Conservation (phyloP, 64 coral and sea anemone species). For the Stichodactyla mertensii region DNA sequence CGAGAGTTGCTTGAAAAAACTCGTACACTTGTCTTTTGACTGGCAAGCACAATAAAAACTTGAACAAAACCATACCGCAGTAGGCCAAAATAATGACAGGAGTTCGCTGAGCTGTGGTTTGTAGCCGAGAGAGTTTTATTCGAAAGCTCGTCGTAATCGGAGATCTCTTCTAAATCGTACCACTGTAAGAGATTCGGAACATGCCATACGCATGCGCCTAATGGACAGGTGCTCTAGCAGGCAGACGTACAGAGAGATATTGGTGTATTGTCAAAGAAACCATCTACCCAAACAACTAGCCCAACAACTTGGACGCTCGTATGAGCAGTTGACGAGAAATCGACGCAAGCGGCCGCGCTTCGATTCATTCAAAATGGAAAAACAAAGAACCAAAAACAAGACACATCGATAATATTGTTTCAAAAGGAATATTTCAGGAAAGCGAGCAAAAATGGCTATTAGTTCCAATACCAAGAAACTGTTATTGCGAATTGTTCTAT, state of each 20-base stretch:
- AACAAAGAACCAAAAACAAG: neutral
- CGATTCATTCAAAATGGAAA: neutral
- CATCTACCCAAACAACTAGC: slow-evolving; percentile 16
- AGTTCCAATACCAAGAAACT: slow-evolving; percentile 82
- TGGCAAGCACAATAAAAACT: neutral
- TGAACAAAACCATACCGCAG: neutral
- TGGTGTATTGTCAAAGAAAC: slow-evolving; percentile 27
- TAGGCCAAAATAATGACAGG: neutral
- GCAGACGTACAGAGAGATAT: neutral
- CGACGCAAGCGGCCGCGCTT: neutral
- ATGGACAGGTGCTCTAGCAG: neutral
- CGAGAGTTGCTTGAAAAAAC: neutral
- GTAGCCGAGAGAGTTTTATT: neutral
- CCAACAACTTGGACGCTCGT: neutral
- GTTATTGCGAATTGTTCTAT: slow-evolving; percentile 73
- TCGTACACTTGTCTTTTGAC: neutral
- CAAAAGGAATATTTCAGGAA: neutral
- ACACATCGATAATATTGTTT: neutral
- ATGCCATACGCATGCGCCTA: neutral
- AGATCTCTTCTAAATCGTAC: neutral
- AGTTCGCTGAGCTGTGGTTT: neutral
- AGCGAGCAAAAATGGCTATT: slow-evolving; percentile 50
- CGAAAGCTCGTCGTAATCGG: neutral
- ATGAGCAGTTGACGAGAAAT: slow-evolving; percentile 23
- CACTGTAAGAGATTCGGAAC: neutral